Conservation (phyloP, 2,113 vertebrate genomes). For the Notechis scutatus region DNA sequence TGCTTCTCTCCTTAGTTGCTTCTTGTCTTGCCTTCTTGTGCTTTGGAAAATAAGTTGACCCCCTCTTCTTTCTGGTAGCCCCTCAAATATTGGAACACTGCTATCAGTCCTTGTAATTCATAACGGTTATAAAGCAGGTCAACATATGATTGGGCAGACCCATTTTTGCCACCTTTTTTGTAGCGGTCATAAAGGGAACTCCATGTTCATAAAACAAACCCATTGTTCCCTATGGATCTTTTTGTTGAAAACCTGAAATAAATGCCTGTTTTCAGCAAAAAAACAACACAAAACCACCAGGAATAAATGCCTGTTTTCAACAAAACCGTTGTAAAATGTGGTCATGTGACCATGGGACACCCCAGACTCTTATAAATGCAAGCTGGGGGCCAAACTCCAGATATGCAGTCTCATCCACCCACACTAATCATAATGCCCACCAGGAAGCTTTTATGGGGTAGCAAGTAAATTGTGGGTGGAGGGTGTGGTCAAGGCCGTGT, state of each 20-base stretch:
- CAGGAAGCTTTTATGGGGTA: background rate
- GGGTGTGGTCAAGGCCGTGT: background rate
- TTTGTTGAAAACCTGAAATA: background rate
- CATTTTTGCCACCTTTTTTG: background rate
- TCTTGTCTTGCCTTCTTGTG: background rate
- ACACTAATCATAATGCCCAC: background rate
- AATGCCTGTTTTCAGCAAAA: background rate
- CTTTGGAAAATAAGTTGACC: background rate
- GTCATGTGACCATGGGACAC: background rate
- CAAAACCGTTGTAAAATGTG: background rate
- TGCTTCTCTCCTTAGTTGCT: background rate
- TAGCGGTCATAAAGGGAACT: background rate
- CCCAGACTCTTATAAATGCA: background rate
- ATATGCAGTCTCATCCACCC: background rate
- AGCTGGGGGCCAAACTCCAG: background rate
- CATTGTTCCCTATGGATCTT: background rate
- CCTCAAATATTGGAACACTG: background rate
- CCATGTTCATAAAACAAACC: background rate
- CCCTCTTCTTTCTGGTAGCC: background rate
- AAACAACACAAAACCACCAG: no score
- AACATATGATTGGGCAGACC: background rate
- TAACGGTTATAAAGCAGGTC: background rate
- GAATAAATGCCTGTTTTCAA: background rate
- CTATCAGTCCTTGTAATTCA: background rate
- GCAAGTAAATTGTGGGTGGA: background rate